Conservation (phyloP, 2,113 vertebrate species). For the Sphaerodactylus townsendi region DNA sequence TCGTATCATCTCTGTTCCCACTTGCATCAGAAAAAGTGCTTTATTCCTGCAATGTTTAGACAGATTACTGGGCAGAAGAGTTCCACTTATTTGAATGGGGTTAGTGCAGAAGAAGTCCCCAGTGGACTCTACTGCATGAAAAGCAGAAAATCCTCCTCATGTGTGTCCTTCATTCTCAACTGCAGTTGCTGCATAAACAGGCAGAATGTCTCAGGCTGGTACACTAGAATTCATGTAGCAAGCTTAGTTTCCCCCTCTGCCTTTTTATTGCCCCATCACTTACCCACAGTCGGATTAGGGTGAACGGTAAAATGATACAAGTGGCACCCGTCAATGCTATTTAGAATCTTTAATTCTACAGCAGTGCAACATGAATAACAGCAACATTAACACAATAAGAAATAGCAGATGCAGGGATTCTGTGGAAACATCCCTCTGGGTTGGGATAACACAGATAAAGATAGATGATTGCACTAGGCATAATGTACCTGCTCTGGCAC, state of each 20-base stretch:
- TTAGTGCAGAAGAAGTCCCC: background rate
- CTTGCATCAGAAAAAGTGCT: background rate
- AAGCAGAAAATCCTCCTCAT: background rate
- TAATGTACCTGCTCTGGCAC: background rate
- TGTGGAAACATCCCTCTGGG: background rate
- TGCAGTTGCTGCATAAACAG: background rate
- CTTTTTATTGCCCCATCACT: background rate
- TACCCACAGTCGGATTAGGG: background rate
- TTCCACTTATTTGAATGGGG: background rate
- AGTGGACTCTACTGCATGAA: background rate
- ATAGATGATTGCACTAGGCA: background rate
- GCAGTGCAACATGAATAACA: background rate
- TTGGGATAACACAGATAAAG: background rate
- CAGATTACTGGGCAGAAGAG: background rate
- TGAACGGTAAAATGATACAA: background rate
- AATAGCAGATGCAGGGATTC: background rate
- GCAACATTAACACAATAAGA: background rate
- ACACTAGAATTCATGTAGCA: background rate
- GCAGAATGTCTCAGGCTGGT: background rate
- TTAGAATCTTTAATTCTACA: background rate
- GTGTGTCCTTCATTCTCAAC: background rate
- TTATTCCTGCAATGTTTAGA: background rate
- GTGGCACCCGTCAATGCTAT: too few species aligned
- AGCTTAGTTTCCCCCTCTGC: background rate
- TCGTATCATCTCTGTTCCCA: background rate